Evolutionary conservation across 2,888 invertebrate species (phyloP).

Genomic region (Argynnis bischoffii): DNA sequence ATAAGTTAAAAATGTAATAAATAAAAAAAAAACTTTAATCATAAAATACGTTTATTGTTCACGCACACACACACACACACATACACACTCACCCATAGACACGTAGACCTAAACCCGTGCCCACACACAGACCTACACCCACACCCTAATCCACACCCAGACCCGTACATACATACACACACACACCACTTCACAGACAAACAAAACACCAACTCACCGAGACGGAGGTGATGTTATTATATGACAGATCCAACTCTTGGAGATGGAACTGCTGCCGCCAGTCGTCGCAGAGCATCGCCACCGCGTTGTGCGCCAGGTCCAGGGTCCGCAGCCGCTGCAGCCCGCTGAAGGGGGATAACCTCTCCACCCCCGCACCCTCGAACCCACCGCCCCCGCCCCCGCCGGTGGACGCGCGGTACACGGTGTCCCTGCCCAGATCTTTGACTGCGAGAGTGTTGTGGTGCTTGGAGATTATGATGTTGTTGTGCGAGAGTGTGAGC

Average conservation of each 20-base stretch:
- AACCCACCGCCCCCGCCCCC: no score
- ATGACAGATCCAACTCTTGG: slow-evolving; percentile 38
- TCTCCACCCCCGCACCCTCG: no score
- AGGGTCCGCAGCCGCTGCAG: slow-evolving; percentile 37
- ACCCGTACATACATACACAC: no score
- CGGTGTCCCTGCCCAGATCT: neutral
- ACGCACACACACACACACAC: no score
- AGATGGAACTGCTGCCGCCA: slow-evolving; percentile 36
- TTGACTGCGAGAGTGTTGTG: slow-evolving; percentile 3
- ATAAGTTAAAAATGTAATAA: no score
- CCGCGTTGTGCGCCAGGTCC: slow-evolving; percentile 43
- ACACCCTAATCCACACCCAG: no score
- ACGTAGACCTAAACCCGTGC: no score
- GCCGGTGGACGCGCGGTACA: no score
- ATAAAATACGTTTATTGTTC: no score
- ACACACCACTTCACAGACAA: no score
- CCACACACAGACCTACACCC: no score
- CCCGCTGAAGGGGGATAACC: slow-evolving; percentile 38
- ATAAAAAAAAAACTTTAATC: neutral
- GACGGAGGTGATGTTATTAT: slow-evolving; percentile 41
- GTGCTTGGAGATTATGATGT: slow-evolving; percentile 26
- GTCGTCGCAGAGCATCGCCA: slow-evolving; percentile 40
- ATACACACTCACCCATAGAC: no score
- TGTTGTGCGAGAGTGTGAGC: slow-evolving; percentile 43
- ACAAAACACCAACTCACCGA: slow-evolving; percentile 27